These are phyloP conservation scores for Thamnaconus septentrionalis DNA, from an alignment of 2,113 vertebrate genomes.

Conservation along the genomic window DNA sequence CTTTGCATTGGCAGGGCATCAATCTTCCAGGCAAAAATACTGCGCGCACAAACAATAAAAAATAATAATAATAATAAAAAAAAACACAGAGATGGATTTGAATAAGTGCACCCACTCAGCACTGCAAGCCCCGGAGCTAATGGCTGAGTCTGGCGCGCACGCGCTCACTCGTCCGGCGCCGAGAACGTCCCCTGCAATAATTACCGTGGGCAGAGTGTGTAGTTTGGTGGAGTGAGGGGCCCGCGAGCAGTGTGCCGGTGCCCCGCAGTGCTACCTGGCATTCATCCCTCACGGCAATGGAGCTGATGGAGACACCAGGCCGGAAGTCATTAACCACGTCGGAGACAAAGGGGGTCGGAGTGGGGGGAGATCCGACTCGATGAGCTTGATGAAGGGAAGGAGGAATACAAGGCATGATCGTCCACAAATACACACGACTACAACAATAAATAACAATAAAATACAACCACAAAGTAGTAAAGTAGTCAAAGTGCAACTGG, in stretches of 20 bases:
- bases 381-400: conserved; percentile 33
- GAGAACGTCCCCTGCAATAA: conserved; percentile 28
- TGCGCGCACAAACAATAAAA: neutral
- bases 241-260: conserved; percentile 32
- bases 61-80: neutral
- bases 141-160: neutral
- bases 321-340: conserved; percentile 62
- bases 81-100: conserved; percentile 20
- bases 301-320: conserved; percentile 66
- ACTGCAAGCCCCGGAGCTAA: conserved; percentile 23
- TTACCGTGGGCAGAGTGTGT: conserved; percentile 40
- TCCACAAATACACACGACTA: too few relatives aligned
- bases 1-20: conserved; percentile 19
- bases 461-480: too few relatives aligned
- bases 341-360: conserved; percentile 48
- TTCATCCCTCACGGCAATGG: conserved; percentile 56
- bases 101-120: conserved; percentile 18
- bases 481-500: too few relatives aligned
- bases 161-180: too few relatives aligned
- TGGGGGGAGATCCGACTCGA: conserved; percentile 30
- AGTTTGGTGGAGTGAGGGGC: conserved; percentile 26
- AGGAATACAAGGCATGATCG: conserved; percentile 7
- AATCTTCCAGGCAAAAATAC: conserved; percentile 23
- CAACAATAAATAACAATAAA: too few relatives aligned
- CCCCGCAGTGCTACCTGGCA: conserved; percentile 56